These are phyloP conservation scores for Alloscopus bannaensis DNA, from an alignment of 2,888 invertebrate species.

Conservation along the genomic window DNA sequence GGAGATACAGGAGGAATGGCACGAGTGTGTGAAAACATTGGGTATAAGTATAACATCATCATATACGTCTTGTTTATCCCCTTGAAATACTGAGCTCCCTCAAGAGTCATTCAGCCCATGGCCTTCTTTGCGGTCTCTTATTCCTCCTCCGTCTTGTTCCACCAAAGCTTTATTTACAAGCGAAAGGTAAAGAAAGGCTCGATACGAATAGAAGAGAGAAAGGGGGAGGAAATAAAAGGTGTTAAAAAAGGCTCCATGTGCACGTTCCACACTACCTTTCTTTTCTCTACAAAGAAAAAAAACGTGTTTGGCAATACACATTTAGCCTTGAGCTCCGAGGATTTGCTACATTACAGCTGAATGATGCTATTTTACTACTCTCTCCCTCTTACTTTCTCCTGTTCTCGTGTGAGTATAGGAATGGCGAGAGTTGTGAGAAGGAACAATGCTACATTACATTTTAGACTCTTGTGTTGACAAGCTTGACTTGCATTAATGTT, in stretches of 20 bases:
- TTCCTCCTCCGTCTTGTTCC: not conserved
- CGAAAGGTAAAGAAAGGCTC: not conserved
- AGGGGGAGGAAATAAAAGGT: constrained; percentile 30
- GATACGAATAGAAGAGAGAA: constrained; percentile 6
- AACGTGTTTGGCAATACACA: constrained; percentile 11
- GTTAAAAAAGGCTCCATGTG: constrained; percentile 7
- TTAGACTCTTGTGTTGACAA: constrained; percentile 57
- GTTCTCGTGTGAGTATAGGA: not conserved
- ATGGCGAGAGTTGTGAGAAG: no score
- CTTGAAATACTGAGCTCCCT: constrained; percentile 70
- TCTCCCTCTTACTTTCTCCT: constrained; percentile 1
- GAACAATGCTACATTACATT: constrained; percentile 55
- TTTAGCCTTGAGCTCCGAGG: constrained; percentile 57
- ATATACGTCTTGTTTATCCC: constrained; percentile 73
- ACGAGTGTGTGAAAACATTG: not conserved
- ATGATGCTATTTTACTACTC: constrained; percentile 41
- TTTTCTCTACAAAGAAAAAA: not conserved
- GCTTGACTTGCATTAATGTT: constrained; percentile 56
- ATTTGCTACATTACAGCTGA: constrained; percentile 45
- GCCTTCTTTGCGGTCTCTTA: constrained; percentile 4
- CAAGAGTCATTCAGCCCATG: constrained; percentile 67
- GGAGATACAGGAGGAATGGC: not conserved
- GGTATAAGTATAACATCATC: constrained; percentile 64
- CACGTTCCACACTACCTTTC: no score
- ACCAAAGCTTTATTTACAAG: constrained; percentile 15